These are phyloP conservation scores for Pyrocephalus nanus DNA, from an alignment of 2,797 vertebrate genomes.

Conservation along the genomic window DNA sequence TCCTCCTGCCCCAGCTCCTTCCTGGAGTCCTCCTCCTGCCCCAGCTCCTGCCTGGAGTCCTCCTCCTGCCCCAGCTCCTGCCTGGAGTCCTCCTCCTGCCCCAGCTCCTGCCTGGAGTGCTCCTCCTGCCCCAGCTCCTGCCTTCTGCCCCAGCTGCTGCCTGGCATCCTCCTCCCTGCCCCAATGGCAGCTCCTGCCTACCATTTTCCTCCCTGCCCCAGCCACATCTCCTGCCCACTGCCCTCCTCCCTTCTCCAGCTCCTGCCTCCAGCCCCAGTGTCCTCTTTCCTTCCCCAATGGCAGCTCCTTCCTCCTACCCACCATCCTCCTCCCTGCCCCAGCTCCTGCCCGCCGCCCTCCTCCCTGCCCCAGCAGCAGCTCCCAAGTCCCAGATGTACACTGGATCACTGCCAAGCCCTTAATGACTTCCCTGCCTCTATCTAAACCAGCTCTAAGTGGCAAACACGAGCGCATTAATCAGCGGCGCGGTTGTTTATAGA, in stretches of 20 bases:
- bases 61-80: neutral
- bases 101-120: too few species aligned
- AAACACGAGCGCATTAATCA: constrained; percentile 41
- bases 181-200: neutral
- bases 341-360: neutral
- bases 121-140: neutral
- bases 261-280: neutral
- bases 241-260: neutral
- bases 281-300: neutral
- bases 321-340: neutral
- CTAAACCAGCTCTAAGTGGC: constrained; percentile 36
- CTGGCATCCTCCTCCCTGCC: too few species aligned
- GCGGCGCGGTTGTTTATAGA: constrained; percentile 43
- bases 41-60: neutral
- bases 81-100: neutral
- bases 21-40: neutral
- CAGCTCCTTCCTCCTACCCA: neutral
- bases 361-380: neutral
- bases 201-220: neutral
- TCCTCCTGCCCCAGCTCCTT: neutral
- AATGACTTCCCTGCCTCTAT: constrained; percentile 74
- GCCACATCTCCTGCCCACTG: neutral
- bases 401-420: constrained; percentile 78
- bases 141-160: neutral
- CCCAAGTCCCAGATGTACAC: constrained; percentile 67